Evolutionary conservation across 2,113 vertebrate genomes (phyloP).

Genomic region (Candoia aspera): DNA sequence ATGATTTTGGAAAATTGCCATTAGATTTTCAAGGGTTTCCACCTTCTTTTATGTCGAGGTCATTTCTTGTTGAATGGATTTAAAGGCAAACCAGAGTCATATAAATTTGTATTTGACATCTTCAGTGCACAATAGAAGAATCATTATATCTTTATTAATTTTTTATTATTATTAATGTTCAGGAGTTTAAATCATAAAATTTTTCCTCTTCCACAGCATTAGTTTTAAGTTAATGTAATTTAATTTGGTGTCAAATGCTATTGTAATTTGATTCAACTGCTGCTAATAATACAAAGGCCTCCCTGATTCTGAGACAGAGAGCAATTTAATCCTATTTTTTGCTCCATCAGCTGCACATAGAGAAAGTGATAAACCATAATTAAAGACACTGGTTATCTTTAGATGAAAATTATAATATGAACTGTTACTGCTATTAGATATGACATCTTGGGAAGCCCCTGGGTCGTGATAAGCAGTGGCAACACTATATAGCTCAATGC

Average conservation of each 20-base stretch:
- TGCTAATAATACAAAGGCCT: slow-evolving; percentile 16
- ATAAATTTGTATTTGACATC: background rate
- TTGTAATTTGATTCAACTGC: slow-evolving; percentile 7
- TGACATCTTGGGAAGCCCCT: slow-evolving; percentile 42
- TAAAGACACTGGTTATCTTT: slow-evolving; percentile 13
- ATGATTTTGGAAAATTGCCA: background rate
- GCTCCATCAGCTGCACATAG: slow-evolving; percentile 21
- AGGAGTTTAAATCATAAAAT: background rate
- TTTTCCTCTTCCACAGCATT: background rate
- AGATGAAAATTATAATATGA: slow-evolving; percentile 29
- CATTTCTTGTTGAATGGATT: background rate
- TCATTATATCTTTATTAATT: background rate
- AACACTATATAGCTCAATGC: slow-evolving; percentile 18
- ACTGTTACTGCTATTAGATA: slow-evolving; percentile 20
- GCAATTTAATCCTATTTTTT: slow-evolving; percentile 34
- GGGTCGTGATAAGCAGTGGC: slow-evolving; percentile 17
- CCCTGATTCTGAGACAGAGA: slow-evolving; percentile 26
- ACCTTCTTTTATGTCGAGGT: background rate
- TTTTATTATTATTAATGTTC: background rate
- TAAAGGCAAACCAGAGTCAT: background rate
- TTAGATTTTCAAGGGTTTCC: background rate
- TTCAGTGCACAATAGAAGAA: background rate
- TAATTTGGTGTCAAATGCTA: background rate
- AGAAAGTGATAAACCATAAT: slow-evolving; percentile 35
- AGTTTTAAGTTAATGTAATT: background rate